Evolutionary conservation across 2,113 vertebrate genomes (phyloP).

Genomic region (Ondatra zibethicus): DNA sequence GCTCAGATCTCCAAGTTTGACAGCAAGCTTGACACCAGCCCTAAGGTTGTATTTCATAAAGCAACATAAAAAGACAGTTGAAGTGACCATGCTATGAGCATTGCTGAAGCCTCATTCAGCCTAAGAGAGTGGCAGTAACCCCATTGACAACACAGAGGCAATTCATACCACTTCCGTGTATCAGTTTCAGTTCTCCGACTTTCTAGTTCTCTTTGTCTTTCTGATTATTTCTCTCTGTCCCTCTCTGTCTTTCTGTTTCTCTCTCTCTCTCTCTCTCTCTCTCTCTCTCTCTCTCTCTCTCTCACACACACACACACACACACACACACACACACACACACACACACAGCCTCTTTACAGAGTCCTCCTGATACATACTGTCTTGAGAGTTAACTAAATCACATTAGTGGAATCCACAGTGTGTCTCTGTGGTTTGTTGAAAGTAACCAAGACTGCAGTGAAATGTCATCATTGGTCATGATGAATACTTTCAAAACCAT

Average conservation of each 20-base stretch:
- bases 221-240: background rate
- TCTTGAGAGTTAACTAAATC: background rate
- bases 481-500: slow-evolving; percentile 64
- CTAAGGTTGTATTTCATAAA: background rate
- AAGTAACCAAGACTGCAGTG: slow-evolving; percentile 58
- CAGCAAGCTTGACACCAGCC: background rate
- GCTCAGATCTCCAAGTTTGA: background rate
- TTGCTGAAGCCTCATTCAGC: background rate
- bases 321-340: background rate
- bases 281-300: slow-evolving; percentile 3
- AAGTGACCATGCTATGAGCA: too few relatives aligned
- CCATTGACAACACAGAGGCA: too few relatives aligned
- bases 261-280: background rate
- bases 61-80: background rate
- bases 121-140: background rate
- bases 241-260: background rate
- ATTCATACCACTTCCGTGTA: too few relatives aligned
- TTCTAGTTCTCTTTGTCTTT: background rate
- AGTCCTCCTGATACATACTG: background rate
- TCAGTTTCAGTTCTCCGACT: background rate
- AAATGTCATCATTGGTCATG: background rate
- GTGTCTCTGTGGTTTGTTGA: slow-evolving; percentile 66
- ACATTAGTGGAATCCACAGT: background rate
- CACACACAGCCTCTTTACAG: background rate
- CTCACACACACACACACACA: background rate